These are phyloP conservation scores for Brevipalpus yothersi DNA, from an alignment of 1,140 invertebrate genomes.

Conservation along the genomic window DNA sequence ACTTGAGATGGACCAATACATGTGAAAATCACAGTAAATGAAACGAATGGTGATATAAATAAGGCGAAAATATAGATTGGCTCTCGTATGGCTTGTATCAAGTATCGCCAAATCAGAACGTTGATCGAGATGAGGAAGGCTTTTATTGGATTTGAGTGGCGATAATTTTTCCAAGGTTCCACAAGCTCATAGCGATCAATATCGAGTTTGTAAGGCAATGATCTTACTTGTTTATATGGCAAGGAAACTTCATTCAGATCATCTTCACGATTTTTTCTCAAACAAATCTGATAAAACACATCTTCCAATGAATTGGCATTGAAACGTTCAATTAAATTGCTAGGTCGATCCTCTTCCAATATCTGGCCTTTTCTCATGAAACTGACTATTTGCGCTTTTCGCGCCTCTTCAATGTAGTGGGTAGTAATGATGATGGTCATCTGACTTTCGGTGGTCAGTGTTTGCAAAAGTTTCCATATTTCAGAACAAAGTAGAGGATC, in stretches of 20 bases:
- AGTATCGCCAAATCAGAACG: not conserved
- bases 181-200: not conserved
- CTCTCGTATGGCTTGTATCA: slow-evolving; percentile 8
- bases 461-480: slow-evolving; percentile 67
- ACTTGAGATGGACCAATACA: slow-evolving; percentile 70
- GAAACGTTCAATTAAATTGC: not conserved
- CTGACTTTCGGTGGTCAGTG: slow-evolving; percentile 41
- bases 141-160: not conserved
- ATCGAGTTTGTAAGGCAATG: no score
- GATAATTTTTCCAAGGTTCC: not conserved
- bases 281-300: slow-evolving; percentile 5
- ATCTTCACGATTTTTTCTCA: not conserved
- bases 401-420: slow-evolving; percentile 23
- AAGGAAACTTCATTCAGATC: no score
- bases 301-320: not conserved
- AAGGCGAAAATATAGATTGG: slow-evolving; percentile 47
- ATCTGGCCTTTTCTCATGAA: slow-evolving; percentile 18
- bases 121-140: not conserved
- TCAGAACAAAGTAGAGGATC: slow-evolving; percentile 41
- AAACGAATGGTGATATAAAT: slow-evolving; percentile 61
- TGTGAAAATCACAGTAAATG: slow-evolving; percentile 73
- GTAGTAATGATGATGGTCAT: slow-evolving; percentile 21
- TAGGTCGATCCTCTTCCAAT: not conserved
- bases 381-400: slow-evolving; percentile 19
- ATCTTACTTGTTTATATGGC: no score